Conservation (phyloP, 2,797 vertebrate species). For the Somateria mollissima region DNA sequence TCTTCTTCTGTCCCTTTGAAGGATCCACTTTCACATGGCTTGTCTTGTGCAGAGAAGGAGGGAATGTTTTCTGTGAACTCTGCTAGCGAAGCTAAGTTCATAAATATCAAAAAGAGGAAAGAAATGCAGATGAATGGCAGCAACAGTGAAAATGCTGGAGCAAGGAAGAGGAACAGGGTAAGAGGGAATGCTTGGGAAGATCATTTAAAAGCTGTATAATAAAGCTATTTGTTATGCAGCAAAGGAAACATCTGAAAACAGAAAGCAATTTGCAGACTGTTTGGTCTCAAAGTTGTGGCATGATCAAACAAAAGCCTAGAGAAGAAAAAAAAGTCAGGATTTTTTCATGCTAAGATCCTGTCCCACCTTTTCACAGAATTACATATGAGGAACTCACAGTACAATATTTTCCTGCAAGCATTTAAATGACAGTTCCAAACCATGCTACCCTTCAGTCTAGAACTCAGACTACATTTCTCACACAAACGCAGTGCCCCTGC, state of each 20-base stretch:
- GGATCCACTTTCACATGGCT: background rate
- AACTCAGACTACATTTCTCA: background rate
- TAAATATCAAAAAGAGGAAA: constrained; percentile 57
- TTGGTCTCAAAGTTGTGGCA: constrained; percentile 37
- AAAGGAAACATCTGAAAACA: constrained; percentile 49
- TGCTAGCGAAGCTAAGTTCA: constrained; percentile 15
- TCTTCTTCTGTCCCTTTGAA: background rate
- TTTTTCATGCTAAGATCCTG: background rate
- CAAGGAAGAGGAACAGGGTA: constrained; percentile 3
- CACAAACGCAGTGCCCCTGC: background rate
- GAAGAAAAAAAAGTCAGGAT: constrained; percentile 7
- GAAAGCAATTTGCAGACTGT: constrained; percentile 63
- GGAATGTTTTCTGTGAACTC: constrained; percentile 13
- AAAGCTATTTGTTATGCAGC: constrained; percentile 42
- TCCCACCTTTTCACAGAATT: background rate
- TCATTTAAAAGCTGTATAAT: constrained; percentile 57
- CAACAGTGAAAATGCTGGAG: constrained; percentile 8
- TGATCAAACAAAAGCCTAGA: constrained; percentile 14
- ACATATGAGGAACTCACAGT: background rate
- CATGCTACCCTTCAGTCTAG: background rate
- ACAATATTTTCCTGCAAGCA: background rate
- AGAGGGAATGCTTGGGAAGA: constrained; percentile 40
- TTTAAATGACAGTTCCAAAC: constrained; percentile 20
- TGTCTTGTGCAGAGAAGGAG: background rate
- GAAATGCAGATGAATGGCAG: constrained; percentile 13